These are phyloP conservation scores for Hylaeus volcanicus DNA, from an alignment of 1,140 invertebrate species.

Conservation along the genomic window DNA sequence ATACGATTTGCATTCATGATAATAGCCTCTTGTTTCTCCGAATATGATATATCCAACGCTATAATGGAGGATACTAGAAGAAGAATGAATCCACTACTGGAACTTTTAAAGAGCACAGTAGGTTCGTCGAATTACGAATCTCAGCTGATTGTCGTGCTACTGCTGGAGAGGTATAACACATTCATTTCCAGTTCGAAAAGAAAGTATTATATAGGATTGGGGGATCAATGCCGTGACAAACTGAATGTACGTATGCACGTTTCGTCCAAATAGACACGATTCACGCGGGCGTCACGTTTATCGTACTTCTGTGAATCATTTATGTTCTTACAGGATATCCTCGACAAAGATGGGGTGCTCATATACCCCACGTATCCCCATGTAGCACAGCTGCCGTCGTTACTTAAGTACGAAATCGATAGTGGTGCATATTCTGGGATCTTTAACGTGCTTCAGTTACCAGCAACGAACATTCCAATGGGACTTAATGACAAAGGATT, in stretches of 20 bases:
- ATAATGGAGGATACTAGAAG: too few relatives aligned
- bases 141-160: too few relatives aligned
- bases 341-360: conserved; percentile 86
- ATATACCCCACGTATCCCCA: conserved; percentile 87
- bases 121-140: too few relatives aligned
- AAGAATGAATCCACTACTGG: too few relatives aligned
- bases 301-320: too few relatives aligned
- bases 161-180: too few relatives aligned
- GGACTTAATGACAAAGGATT: conserved; percentile 84
- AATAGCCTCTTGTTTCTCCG: too few relatives aligned
- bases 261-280: too few relatives aligned
- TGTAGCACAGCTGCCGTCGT: conserved; percentile 84
- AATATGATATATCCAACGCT: too few relatives aligned
- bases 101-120: too few relatives aligned
- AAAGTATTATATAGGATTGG: conserved; percentile 42
- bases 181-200: too few relatives aligned
- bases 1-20: not conserved
- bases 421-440: conserved; percentile 86
- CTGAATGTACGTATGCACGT: conserved; percentile 62
- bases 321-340: conserved; percentile 75
- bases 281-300: too few relatives aligned
- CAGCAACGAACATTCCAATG: conserved; percentile 87
- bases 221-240: conserved; percentile 69
- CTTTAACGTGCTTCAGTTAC: conserved; percentile 88
- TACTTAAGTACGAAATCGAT: conserved; percentile 81